Percentiles rank a stretch among this genome's conserved stretches.
These are phyloP conservation scores for Zaprionus nigranus DNA, from an alignment of 1,140 invertebrate species.

Conservation along the genomic window DNA sequence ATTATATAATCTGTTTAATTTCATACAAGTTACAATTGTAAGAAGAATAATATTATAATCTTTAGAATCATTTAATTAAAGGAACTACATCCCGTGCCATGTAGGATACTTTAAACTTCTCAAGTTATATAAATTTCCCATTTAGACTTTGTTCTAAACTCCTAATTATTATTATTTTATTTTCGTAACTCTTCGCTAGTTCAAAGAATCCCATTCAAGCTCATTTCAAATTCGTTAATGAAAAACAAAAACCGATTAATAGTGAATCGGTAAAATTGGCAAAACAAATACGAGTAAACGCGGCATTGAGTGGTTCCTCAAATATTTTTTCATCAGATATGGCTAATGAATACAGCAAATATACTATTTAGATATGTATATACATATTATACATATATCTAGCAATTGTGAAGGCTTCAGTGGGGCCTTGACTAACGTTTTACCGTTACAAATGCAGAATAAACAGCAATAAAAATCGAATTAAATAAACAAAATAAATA, in stretches of 20 bases:
- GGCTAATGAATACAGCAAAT: background rate
- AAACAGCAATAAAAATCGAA: slow-evolving; percentile 10
- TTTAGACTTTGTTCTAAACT: too few relatives aligned
- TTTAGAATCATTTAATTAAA: too few relatives aligned
- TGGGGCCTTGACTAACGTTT: background rate
- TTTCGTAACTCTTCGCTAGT: too few relatives aligned
- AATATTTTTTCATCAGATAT: slow-evolving; percentile 10
- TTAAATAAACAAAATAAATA: background rate
- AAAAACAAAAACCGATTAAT: background rate
- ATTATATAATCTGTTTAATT: too few relatives aligned
- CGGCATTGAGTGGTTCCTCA: slow-evolving; percentile 9
- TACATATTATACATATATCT: background rate
- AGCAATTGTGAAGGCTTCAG: background rate
- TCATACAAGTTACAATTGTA: too few relatives aligned
- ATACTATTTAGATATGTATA: background rate
- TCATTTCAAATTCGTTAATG: background rate
- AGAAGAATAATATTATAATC: too few relatives aligned
- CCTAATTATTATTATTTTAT: too few relatives aligned
- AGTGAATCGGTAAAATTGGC: background rate
- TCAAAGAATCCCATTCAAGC: background rate
- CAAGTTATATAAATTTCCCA: too few relatives aligned
- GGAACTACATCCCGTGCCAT: too few relatives aligned
- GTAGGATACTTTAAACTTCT: too few relatives aligned
- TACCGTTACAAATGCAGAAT: slow-evolving; percentile 10
- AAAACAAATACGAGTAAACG: slow-evolving; percentile 6